A percentile compares a stretch with the other conserved stretches of the same genome.
Evolutionary conservation across 2,888 invertebrate species (phyloP).

Genomic region (Macaria notata): DNA sequence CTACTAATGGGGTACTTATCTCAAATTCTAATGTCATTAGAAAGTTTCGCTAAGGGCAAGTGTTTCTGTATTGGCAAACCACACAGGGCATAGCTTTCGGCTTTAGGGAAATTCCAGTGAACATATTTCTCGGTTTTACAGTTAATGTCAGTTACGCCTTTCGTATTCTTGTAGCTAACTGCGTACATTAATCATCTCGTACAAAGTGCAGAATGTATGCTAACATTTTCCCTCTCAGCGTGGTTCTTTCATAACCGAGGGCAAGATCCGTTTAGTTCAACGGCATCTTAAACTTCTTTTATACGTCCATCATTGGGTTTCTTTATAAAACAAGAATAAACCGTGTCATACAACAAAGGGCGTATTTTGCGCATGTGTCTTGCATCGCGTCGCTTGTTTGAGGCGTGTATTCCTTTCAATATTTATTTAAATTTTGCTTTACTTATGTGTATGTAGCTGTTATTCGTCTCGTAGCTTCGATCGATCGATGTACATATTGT

Average conservation of each 20-base stretch:
- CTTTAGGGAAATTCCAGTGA: too few species aligned
- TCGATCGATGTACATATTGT: constrained; percentile 28
- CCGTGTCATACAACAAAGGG: constrained; percentile 10
- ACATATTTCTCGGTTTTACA: too few species aligned
- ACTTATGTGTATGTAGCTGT: constrained; percentile 8
- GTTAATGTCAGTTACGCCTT: too few species aligned
- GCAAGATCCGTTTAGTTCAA: neutral
- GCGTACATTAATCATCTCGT: neutral
- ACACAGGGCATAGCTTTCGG: neutral
- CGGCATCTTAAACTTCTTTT: constrained; percentile 1
- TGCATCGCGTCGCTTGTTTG: constrained; percentile 7
- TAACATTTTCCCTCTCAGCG: neutral
- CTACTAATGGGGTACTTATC: constrained; percentile 1
- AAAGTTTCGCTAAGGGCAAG: constrained; percentile 8
- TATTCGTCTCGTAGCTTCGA: constrained; percentile 35
- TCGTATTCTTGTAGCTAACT: too few species aligned
- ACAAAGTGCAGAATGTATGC: neutral
- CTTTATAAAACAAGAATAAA: constrained; percentile 12
- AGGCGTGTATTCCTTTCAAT: constrained; percentile 6
- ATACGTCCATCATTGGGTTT: constrained; percentile 1
- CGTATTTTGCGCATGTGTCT: constrained; percentile 14
- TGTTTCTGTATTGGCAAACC: constrained; percentile 3
- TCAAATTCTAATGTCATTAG: constrained; percentile 11
- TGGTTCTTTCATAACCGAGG: neutral
- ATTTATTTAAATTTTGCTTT: constrained; percentile 3